A percentile compares a stretch with the other conserved stretches of the same genome.
Conservation (phyloP, 2,797 vertebrate genomes). For the Neosilurus hyrtlii region DNA sequence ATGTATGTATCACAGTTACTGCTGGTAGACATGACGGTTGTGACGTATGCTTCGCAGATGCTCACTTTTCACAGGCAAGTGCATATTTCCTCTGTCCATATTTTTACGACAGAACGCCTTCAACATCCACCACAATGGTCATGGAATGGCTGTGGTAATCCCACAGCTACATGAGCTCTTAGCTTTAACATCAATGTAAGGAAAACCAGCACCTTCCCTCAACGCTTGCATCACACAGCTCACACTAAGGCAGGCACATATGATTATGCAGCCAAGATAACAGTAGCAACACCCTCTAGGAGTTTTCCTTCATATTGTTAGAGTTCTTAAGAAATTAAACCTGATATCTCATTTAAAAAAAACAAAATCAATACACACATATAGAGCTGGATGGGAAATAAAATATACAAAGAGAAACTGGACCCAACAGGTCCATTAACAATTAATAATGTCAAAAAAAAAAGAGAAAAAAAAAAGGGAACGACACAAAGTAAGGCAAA, state of each 20-base stretch:
- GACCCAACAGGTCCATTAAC: too few relatives aligned
- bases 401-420: neutral
- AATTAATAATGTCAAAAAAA: neutral
- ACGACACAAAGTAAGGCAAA: slow-evolving; percentile 24
- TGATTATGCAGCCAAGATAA: neutral
- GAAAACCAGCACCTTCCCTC: neutral
- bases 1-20: too few relatives aligned
- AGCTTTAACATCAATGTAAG: neutral
- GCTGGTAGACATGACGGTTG: too few relatives aligned
- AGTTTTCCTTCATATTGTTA: neutral
- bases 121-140: too few relatives aligned
- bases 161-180: too few relatives aligned
- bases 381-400: neutral
- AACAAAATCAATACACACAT: neutral
- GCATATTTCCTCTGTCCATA: too few relatives aligned
- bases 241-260: neutral
- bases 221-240: neutral
- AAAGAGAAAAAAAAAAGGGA: neutral
- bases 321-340: neutral
- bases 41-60: too few relatives aligned
- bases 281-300: neutral
- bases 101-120: too few relatives aligned
- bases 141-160: too few relatives aligned
- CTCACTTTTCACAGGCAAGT: too few relatives aligned
- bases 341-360: neutral